Percentiles rank a stretch among this genome's conserved stretches.
Evolutionary conservation across 2,888 invertebrate genomes (phyloP).

Genomic region (Habrosyne pyritoides): DNA sequence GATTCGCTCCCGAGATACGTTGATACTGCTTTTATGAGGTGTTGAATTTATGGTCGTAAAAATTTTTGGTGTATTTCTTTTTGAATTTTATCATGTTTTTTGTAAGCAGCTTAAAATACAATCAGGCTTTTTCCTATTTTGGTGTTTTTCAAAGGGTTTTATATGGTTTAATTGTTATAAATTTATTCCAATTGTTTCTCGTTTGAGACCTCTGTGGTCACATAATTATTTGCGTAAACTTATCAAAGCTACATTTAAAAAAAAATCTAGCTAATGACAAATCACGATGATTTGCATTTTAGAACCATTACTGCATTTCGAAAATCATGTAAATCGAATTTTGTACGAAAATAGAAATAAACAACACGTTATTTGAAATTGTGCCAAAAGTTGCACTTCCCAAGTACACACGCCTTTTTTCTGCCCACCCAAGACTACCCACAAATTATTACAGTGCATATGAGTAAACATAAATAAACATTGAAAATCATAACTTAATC

Average conservation of each 20-base stretch:
- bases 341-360: constrained; percentile 2
- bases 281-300: background rate
- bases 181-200: no score
- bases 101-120: background rate
- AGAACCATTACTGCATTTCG: background rate
- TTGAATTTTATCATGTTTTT: background rate
- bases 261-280: background rate
- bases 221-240: no score
- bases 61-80: background rate
- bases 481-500: background rate
- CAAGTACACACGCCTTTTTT: background rate
- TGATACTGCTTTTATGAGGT: constrained; percentile 18
- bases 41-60: background rate
- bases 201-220: no score
- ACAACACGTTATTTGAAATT: background rate
- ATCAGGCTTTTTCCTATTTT: no score
- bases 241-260: no score
- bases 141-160: no score
- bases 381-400: constrained; percentile 3
- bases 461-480: constrained; percentile 4
- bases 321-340: background rate
- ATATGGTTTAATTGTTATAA: no score
- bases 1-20: constrained; percentile 24
- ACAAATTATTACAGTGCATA: background rate
- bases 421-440: background rate